These are phyloP conservation scores for Streptopelia turtur DNA, from an alignment of 2,797 vertebrate genomes.

Conservation along the genomic window DNA sequence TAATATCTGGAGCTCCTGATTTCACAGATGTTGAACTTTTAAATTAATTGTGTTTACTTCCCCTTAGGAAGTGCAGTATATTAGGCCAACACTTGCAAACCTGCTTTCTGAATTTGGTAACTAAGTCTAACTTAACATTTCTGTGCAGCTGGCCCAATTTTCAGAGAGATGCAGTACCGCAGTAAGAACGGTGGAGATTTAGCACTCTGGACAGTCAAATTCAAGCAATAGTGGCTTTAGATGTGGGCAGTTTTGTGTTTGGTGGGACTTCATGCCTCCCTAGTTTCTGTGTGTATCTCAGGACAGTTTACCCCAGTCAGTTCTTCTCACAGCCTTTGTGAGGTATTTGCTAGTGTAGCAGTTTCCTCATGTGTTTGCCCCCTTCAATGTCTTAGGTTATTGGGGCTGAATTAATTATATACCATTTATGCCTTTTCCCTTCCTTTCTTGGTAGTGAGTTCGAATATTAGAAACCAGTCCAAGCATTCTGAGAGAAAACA, in stretches of 20 bases:
- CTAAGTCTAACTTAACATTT: neutral
- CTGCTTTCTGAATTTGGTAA: neutral
- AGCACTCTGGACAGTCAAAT: neutral
- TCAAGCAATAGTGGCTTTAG: neutral
- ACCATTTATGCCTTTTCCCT: neutral
- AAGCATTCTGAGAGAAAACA: neutral
- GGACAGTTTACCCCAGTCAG: neutral
- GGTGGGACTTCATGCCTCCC: neutral
- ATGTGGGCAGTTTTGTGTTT: neutral
- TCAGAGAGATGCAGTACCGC: neutral
- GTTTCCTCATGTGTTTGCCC: neutral
- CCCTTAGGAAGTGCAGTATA: neutral
- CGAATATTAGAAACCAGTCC: neutral
- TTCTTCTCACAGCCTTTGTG: neutral
- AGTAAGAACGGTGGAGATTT: neutral
- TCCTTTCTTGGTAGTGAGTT: neutral
- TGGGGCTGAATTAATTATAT: neutral
- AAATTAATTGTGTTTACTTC: neutral
- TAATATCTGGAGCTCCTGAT: neutral
- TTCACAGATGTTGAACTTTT: neutral
- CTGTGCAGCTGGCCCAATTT: neutral
- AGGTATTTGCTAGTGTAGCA: neutral
- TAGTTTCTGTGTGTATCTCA: neutral
- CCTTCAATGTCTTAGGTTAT: neutral
- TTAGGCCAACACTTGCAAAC: neutral